phyloP scores from a whole-genome alignment of 2,797 vertebrate species.

The Micromesistius poutassou region DNA sequence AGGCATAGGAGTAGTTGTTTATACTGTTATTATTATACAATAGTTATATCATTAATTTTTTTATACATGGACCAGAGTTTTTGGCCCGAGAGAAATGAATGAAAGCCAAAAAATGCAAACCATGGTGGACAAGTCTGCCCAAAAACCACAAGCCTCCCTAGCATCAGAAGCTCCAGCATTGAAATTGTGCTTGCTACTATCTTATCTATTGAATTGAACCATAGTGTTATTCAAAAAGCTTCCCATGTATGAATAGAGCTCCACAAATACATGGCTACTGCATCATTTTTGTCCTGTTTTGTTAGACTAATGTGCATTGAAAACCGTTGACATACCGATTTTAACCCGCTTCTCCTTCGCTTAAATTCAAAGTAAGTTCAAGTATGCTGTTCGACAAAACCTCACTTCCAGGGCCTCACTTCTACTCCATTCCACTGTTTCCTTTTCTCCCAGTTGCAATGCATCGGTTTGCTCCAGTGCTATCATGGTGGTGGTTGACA shows the following conservation, averaged over 20 bases:
- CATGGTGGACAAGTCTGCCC: neutral
- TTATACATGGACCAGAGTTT: neutral
- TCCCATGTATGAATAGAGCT: too few species aligned
- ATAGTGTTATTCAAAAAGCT: neutral
- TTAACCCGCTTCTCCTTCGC: neutral
- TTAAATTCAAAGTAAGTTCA: neutral
- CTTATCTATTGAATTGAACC: neutral
- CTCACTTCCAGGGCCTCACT: constrained; percentile 31
- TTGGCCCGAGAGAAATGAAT: neutral
- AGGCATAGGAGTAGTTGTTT: constrained; percentile 20
- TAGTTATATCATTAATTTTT: neutral
- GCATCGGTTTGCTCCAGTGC: constrained; percentile 55
- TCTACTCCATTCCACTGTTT: constrained; percentile 20
- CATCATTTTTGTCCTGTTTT: neutral
- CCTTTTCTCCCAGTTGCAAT: constrained; percentile 36
- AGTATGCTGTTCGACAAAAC: constrained; percentile 41
- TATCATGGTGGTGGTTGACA: constrained; percentile 16
- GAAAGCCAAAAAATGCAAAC: constrained; percentile 1
- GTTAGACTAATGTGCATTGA: neutral
- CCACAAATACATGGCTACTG: too few species aligned
- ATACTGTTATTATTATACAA: neutral
- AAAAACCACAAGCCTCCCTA: neutral
- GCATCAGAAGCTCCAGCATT: neutral
- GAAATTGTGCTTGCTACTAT: neutral
- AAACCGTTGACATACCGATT: neutral